Evolutionary conservation across 2,113 vertebrate species (phyloP).

Genomic region (Epinephelus lanceolatus): DNA sequence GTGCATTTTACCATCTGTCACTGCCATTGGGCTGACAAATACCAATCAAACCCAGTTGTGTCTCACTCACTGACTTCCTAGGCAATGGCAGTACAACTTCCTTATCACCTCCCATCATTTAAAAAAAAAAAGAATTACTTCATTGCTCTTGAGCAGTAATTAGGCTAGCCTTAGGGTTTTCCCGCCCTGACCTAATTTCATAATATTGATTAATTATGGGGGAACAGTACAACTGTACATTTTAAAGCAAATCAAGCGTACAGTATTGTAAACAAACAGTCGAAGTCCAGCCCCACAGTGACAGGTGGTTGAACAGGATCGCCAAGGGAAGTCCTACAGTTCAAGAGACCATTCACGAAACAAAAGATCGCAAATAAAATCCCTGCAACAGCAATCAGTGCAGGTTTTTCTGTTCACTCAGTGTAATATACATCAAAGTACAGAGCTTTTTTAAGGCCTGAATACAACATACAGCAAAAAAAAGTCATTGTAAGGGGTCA

Average conservation of each 20-base stretch:
- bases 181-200: background rate
- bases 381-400: background rate
- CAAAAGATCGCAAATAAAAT: background rate
- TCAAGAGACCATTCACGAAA: constrained; percentile 3
- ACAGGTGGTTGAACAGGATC: background rate
- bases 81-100: constrained; percentile 50
- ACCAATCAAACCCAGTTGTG: constrained; percentile 64
- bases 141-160: background rate
- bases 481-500: no score
- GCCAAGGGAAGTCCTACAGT: background rate
- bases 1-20: constrained; percentile 84
- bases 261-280: background rate
- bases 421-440: background rate
- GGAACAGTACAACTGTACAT: background rate
- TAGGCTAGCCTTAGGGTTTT: background rate
- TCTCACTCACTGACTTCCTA: constrained; percentile 23
- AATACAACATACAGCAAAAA: background rate
- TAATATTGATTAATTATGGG: background rate
- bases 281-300: background rate
- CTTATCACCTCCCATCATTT: constrained; percentile 29
- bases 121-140: background rate
- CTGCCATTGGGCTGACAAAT: constrained; percentile 63
- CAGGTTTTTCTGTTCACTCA: background rate
- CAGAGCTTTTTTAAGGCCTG: background rate
- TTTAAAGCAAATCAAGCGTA: background rate